phyloP scores from a whole-genome alignment of 1,140 invertebrate genomes.

The Lasioglossum baleicum region DNA sequence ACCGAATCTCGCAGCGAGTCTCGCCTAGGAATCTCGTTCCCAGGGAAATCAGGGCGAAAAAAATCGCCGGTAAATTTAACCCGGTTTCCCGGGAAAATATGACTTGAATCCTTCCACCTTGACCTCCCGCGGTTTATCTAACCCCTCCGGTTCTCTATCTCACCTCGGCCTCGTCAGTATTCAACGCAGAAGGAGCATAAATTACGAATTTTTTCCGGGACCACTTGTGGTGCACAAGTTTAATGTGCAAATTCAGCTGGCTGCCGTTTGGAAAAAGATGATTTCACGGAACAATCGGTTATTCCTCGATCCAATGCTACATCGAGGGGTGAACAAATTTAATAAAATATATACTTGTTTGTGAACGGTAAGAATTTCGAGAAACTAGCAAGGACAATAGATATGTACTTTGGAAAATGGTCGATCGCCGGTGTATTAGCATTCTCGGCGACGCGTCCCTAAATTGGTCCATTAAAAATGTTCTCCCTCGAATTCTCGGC shows the following conservation, averaged over 20 bases:
- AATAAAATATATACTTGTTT: no score
- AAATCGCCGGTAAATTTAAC: conserved; percentile 26
- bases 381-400: no score
- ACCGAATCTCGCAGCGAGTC: background rate
- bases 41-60: background rate
- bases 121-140: conserved; percentile 19
- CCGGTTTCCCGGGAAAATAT: conserved; percentile 23
- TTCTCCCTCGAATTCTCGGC: background rate
- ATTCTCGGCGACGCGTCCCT: background rate
- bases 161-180: conserved; percentile 40
- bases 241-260: conserved; percentile 3
- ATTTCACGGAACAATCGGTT: no score
- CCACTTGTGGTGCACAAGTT: background rate
- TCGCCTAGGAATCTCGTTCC: background rate
- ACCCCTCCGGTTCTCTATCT: conserved; percentile 11
- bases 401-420: background rate
- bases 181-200: conserved; percentile 49
- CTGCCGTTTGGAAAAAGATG: background rate
- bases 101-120: conserved; percentile 33
- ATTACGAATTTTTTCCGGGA: conserved; percentile 50
- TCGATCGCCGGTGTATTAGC: background rate
- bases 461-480: conserved; percentile 24
- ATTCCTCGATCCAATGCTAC: no score
- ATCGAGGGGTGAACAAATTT: no score
- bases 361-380: no score